Base-by-base conservation (phyloP, 2,797 vertebrate species). In the Meriones psammophilus region DNA sequence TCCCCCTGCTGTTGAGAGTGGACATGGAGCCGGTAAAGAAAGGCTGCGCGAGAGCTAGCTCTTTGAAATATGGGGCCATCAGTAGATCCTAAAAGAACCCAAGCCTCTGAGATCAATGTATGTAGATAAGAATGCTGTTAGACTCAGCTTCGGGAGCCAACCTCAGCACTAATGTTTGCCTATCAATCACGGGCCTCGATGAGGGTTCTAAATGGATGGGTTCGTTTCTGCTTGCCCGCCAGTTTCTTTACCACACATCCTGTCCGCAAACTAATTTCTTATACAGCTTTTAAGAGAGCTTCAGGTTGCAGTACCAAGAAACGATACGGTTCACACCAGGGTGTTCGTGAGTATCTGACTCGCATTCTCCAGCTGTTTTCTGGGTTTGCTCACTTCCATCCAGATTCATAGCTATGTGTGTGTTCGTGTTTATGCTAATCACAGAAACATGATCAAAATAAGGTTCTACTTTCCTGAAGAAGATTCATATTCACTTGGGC, bases 31-130 rank as follows among this genome's bases (percentile, higher is more conserved):
- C 60, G 56, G 54, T 76, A 93, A 93, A 93, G 88, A 60, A 81
- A 91, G 92, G n/a, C 46, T 85, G 33, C 76, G 24, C 42, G 87
- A 76, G 73, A 94, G 92, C 92, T 95, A 96, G 78, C 83, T 85
- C 66, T 92, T 94, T 96, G 94, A 97, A 92, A 95, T 89, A 96
- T 15, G 20, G n/a, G 18, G 3, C 69, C 26, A 80, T 96, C 60
- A 26, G 24, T 80, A 88, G 71, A 76, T 85, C 56, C 80, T 93
- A 6, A 95, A 81, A 92, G 88, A 94, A 93, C 54, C 24, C 42
- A 83, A 85, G 77, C 9, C 22, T 33, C 36, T 62, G 76, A 96
- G 93, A 97, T 96, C 88, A 88, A n/a, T 96, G 92, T 83, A 22
- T 5, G 2, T 64, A 94, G 93, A 86, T 96, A 96, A 97, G 92